A percentile compares a stretch with the other conserved stretches of the same genome.
Evolutionary conservation across 2,888 invertebrate genomes (phyloP).

Genomic region (Tenodera sinensis): DNA sequence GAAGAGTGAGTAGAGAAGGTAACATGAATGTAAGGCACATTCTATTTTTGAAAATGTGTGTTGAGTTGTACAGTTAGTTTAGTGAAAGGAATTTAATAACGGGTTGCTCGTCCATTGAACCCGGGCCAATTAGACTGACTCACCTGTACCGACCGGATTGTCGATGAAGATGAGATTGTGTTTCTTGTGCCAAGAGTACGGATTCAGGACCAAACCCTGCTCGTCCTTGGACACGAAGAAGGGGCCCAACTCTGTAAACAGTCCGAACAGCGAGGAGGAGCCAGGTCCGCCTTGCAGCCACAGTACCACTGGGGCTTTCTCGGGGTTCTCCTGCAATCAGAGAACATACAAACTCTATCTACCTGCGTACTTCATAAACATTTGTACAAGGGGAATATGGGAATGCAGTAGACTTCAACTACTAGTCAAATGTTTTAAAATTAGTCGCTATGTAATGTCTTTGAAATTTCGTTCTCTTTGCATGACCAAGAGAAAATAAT

Average conservation of each 20-base stretch:
- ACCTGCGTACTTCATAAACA: no score
- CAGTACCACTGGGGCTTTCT: constrained; percentile 53
- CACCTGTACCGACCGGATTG: constrained; percentile 62
- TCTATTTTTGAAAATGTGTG: no score
- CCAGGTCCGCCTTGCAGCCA: constrained; percentile 62
- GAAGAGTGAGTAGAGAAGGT: no score
- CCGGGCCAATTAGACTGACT: background rate
- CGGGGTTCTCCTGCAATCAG: background rate
- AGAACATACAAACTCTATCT: no score
- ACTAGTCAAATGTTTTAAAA: no score
- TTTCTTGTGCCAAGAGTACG: constrained; percentile 59
- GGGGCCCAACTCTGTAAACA: constrained; percentile 63
- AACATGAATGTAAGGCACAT: no score
- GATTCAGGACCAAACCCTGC: constrained; percentile 45
- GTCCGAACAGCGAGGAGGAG: constrained; percentile 54
- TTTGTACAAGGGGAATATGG: no score
- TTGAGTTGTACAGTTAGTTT: background rate
- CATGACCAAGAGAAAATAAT: no score
- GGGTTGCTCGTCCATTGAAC: background rate
- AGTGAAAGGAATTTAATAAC: background rate
- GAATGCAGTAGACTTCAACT: no score
- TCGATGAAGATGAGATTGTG: constrained; percentile 64
- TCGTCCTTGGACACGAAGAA: constrained; percentile 47
- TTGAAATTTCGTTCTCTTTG: no score
- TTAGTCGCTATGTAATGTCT: no score